These are phyloP conservation scores for Ceyx melanurus DNA, from an alignment of 2,113 vertebrate genomes.

Conservation along the genomic window DNA sequence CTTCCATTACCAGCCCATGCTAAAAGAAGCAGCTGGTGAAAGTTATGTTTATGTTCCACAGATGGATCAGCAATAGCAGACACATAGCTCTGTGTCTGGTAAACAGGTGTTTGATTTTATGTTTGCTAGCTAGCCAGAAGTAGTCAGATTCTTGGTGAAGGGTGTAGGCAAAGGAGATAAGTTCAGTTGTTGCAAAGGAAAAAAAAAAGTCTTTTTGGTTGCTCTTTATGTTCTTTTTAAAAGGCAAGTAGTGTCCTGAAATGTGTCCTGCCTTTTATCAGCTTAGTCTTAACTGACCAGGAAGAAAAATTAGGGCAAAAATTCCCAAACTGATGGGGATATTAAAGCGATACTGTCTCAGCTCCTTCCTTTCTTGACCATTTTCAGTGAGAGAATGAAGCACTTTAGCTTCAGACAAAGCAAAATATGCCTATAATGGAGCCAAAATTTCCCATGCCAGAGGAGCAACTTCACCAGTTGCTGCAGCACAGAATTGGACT, in stretches of 20 bases:
- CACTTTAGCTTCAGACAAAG: background rate
- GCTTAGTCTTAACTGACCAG: background rate
- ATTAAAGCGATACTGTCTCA: background rate
- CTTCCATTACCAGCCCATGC: conserved; percentile 52
- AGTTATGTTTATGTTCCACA: conserved; percentile 63
- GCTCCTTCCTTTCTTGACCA: background rate
- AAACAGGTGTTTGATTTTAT: conserved; percentile 76
- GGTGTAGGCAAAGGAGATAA: conserved; percentile 31
- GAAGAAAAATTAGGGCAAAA: background rate
- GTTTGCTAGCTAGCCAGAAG: conserved; percentile 69
- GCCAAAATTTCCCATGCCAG: background rate
- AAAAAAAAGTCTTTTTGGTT: background rate
- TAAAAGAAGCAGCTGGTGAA: conserved; percentile 78
- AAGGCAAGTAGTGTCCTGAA: background rate
- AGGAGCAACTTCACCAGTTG: background rate
- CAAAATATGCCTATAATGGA: background rate
- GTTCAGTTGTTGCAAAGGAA: conserved; percentile 38
- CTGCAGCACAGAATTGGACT: background rate
- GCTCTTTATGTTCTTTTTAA: background rate
- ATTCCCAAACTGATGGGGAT: background rate
- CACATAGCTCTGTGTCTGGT: conserved; percentile 64
- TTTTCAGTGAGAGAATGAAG: background rate
- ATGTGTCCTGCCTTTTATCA: background rate
- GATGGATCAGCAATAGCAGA: conserved; percentile 69
- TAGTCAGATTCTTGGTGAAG: conserved; percentile 51